A percentile compares a stretch with the other conserved stretches of the same genome.
These are phyloP conservation scores for Linyphia triangularis DNA, from an alignment of 2,888 invertebrate genomes.

Conservation along the genomic window DNA sequence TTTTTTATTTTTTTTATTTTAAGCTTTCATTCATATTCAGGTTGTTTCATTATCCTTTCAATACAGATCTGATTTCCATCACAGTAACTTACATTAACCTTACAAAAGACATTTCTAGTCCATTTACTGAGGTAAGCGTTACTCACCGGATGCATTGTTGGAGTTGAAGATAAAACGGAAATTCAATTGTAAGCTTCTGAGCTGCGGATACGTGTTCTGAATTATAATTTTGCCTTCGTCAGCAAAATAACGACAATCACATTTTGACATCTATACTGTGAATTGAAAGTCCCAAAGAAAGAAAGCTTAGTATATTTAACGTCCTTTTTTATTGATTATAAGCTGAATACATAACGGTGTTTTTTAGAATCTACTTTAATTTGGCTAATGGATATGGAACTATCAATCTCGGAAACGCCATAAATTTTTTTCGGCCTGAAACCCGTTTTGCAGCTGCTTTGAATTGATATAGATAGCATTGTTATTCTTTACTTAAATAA, in stretches of 20 bases:
- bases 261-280: neutral
- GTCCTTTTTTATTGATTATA: too few species aligned
- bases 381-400: too few species aligned
- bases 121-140: neutral
- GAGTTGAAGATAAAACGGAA: neutral
- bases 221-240: neutral
- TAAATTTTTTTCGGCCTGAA: too few species aligned
- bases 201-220: slow-evolving; percentile 17
- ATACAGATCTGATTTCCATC: neutral
- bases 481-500: too few species aligned
- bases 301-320: too few species aligned
- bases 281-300: too few species aligned
- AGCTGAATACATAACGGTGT: too few species aligned
- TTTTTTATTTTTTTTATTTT: neutral
- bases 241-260: neutral
- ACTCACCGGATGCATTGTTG: slow-evolving; percentile 1
- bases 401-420: too few species aligned
- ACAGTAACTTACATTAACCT: slow-evolving; percentile 4
- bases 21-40: neutral
- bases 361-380: too few species aligned
- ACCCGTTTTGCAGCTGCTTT: too few species aligned
- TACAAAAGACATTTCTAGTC: slow-evolving; percentile 1
- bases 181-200: neutral
- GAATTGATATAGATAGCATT: too few species aligned
- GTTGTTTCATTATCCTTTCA: neutral